Evolutionary conservation across 2,797 vertebrate genomes (phyloP), one percentile per base, ranked within the genome.

Genomic region (Taenioides sp.): DNA sequence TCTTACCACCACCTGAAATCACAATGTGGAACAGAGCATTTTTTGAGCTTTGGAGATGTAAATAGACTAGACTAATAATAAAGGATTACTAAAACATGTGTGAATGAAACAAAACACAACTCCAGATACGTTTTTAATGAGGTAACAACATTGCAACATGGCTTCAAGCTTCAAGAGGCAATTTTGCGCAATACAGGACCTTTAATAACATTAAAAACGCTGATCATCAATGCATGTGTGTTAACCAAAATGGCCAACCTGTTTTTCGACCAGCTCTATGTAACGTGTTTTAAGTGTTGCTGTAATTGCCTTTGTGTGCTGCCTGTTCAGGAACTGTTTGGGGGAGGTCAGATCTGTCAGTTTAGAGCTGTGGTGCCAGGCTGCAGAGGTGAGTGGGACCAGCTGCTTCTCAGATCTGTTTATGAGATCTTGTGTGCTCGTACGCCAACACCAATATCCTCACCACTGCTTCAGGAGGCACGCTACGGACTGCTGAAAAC

Each of bases 331-430:
- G 3, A 77, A 90, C 88, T 84, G 91, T 88, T 92, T 83, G 65
- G 40, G 11, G 88, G 92, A 89, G 94, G 91, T 91, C 93, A 90
- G 61, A 80, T 89, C 84, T 71, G 71, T 73, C 73, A 72, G 84
- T 82, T 49, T 75, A 72, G 89, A 0, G 80, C 84, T 84, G 80
- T 79, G 78, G 82, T 87, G 84, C 84, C 89, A 89, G 77, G 86
- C 80, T 82, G 84, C 89, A 90, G 90, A 91, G 93, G 93, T 90
- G 90, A 90, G 47, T 87, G 61, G 81, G 80, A 92, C 93, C 93
- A 91, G 78, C 87, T 76, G 78, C 68, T 93, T 94, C 93, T 94
- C 90, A 93, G 87, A 89, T 82, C 57, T 80, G 71, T 52, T 65
- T 75, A 34, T 52, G 62, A 18, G 28, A 61, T 25, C 50, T 59